Evolutionary conservation across 1,140 invertebrate genomes (phyloP), one percentile per base, ranked within the genome.

Genomic region (Bombus terrestris): DNA sequence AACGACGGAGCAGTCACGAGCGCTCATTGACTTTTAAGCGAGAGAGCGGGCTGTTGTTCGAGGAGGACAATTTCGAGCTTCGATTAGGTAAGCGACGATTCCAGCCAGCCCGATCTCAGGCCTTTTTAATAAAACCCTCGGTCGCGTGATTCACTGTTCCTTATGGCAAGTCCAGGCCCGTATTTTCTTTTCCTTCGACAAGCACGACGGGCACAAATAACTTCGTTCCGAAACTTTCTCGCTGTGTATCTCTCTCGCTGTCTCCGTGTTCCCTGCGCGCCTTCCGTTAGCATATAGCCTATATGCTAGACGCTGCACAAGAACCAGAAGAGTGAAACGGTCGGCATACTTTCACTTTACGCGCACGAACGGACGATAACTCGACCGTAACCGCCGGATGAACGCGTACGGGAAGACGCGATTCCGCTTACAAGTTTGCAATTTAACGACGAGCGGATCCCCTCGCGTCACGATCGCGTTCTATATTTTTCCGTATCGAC

Each of bases 281-380:
- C 69, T 53, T 73, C 41, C 68, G 47, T 64, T 39, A 59, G 39
- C 35, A 53, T 74, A 15, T 66, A 8, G 41, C 35, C 32, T 59
- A 15, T 9, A 59, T 37, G 64, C 85, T 72, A 85, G 79, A 2
- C 57, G 32, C 62, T n/a, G 28, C 71, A 87, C 81, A 74, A 89
- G 73, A 37, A 68, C 35, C 80, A 77, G 88, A 86, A 74, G 81
- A 88, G 86, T 41, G 83, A 90, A 90, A 88, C 76, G 89, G 83
- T 73, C 76, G 39, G 86, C 81, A 90, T 86, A 90, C 89, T 90
- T 90, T 90, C 89, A 90, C 89, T 90, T 86, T 90, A 88, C 77
- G 86, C 89, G 89, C 89, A 90, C 86, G 89, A 90, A 59, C 89
- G 86, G 64, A 83, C 89, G 86, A 90, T 90, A 90, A 90, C 86